Evolutionary conservation across 1,140 invertebrate species (phyloP).

Genomic region (Dendrolimus punctatus): DNA sequence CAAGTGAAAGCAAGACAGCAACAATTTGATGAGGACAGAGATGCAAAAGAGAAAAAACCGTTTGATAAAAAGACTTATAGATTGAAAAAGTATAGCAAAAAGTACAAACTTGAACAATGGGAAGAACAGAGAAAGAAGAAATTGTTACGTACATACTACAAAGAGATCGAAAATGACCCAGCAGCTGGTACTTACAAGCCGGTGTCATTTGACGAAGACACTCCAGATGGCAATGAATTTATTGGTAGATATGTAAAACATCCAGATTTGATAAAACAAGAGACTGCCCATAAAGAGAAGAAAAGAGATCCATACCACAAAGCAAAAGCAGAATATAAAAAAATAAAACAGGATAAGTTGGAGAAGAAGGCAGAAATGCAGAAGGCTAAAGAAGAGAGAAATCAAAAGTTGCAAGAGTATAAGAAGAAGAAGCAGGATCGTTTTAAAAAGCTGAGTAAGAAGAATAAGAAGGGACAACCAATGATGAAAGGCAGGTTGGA

Average conservation of each 20-base stretch:
- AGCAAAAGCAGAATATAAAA: slow-evolving; percentile 72
- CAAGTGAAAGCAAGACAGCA: neutral
- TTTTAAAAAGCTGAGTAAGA: slow-evolving; percentile 79
- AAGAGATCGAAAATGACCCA: slow-evolving; percentile 69
- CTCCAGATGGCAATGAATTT: slow-evolving; percentile 23
- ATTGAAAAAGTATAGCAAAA: slow-evolving; percentile 78
- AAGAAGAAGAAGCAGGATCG: slow-evolving; percentile 77
- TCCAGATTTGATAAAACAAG: slow-evolving; percentile 53
- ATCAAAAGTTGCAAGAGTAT: slow-evolving; percentile 76
- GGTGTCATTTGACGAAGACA: slow-evolving; percentile 50
- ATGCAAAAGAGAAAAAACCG: slow-evolving; percentile 51
- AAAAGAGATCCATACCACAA: slow-evolving; percentile 60
- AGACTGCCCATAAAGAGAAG: slow-evolving; percentile 23
- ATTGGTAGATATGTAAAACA: slow-evolving; percentile 57
- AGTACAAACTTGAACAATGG: slow-evolving; percentile 78
- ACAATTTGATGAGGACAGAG: slow-evolving; percentile 14
- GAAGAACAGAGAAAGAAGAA: slow-evolving; percentile 74
- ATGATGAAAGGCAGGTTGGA: slow-evolving; percentile 83
- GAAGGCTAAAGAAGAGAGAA: slow-evolving; percentile 71
- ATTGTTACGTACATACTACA: slow-evolving; percentile 71
- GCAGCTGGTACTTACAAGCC: slow-evolving; percentile 44
- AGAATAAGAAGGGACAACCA: slow-evolving; percentile 83
- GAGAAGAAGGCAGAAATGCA: slow-evolving; percentile 66
- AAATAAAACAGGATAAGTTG: slow-evolving; percentile 73
- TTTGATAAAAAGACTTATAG: slow-evolving; percentile 79